These are phyloP conservation scores for Philypnodon macrostomus DNA, from an alignment of 2,797 vertebrate genomes.

Conservation along the genomic window DNA sequence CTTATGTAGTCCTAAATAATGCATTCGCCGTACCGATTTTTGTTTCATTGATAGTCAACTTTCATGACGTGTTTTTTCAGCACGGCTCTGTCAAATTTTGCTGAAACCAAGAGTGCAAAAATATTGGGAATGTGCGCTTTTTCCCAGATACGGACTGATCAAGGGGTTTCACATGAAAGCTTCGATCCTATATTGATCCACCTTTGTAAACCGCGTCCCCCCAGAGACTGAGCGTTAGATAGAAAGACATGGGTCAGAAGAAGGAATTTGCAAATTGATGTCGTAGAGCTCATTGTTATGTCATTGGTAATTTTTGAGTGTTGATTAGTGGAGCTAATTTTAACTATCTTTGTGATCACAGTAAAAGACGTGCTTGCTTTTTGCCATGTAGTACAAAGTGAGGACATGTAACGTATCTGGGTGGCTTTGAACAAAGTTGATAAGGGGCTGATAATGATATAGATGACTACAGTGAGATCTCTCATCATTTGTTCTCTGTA, in stretches of 20 bases:
- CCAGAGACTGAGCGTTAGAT: conserved; percentile 38
- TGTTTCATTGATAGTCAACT: conserved; percentile 40
- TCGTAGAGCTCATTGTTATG: conserved; percentile 49
- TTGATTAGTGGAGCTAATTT: conserved; percentile 62
- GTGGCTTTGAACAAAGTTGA: conserved; percentile 61
- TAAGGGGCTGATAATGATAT: conserved; percentile 59
- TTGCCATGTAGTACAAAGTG: conserved; percentile 50
- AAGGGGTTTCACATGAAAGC: conserved; percentile 50
- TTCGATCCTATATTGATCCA: conserved; percentile 60
- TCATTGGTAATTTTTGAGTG: conserved; percentile 53
- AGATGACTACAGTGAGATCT: conserved; percentile 50
- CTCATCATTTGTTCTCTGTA: conserved; percentile 59
- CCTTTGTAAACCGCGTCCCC: conserved; percentile 43
- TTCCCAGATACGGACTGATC: conserved; percentile 26
- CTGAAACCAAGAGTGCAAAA: conserved; percentile 31
- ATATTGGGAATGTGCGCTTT: conserved; percentile 40
- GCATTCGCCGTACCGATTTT: conserved; percentile 43
- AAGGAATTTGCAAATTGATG: conserved; percentile 49
- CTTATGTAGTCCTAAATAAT: conserved; percentile 41
- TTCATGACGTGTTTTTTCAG: conserved; percentile 33
- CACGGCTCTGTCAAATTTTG: conserved; percentile 31
- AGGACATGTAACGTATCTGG: conserved; percentile 54
- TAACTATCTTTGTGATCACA: conserved; percentile 53
- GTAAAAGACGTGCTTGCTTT: conserved; percentile 40
- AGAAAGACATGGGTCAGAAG: conserved; percentile 38